A percentile compares a stretch with the other conserved stretches of the same genome.
phyloP scores from a whole-genome alignment of 1,140 invertebrate species.

The Phocides pigmalion region DNA sequence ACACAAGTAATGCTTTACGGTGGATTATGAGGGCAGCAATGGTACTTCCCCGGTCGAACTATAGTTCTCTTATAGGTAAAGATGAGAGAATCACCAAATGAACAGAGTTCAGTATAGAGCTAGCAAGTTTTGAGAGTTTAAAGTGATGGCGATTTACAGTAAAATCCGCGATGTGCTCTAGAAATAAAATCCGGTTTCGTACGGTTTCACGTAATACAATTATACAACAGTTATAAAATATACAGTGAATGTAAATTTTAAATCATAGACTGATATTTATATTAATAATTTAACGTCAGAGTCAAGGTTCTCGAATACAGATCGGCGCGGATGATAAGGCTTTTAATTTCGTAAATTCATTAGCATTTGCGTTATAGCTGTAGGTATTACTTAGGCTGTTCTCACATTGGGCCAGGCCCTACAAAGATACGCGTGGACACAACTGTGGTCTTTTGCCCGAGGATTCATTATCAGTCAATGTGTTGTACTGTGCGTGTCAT shows the following conservation, averaged over 20 bases:
- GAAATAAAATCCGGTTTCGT: neutral
- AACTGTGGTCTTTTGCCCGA: too few relatives aligned
- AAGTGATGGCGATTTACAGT: neutral
- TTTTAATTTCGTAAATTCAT: neutral
- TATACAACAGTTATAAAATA: neutral
- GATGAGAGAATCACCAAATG: too few relatives aligned
- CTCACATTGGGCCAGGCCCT: too few relatives aligned
- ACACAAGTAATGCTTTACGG: too few relatives aligned
- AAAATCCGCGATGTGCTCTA: neutral
- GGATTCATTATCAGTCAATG: too few relatives aligned
- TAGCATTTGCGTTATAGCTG: neutral
- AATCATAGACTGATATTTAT: neutral
- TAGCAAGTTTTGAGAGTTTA: too few relatives aligned
- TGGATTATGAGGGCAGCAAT: too few relatives aligned
- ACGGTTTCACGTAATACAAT: neutral
- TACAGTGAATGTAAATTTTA: neutral
- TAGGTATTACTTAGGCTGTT: neutral
- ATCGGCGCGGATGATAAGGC: neutral
- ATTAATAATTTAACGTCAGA: constrained; percentile 1
- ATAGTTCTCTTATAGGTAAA: too few relatives aligned
- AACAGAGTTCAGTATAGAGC: too few relatives aligned
- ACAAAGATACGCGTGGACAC: too few relatives aligned
- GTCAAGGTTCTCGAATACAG: neutral
- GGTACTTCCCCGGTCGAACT: too few relatives aligned
- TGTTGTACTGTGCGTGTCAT: too few relatives aligned